These are phyloP conservation scores for Pygmarrhopalites habei DNA, from an alignment of 1,140 invertebrate species.

Conservation along the genomic window DNA sequence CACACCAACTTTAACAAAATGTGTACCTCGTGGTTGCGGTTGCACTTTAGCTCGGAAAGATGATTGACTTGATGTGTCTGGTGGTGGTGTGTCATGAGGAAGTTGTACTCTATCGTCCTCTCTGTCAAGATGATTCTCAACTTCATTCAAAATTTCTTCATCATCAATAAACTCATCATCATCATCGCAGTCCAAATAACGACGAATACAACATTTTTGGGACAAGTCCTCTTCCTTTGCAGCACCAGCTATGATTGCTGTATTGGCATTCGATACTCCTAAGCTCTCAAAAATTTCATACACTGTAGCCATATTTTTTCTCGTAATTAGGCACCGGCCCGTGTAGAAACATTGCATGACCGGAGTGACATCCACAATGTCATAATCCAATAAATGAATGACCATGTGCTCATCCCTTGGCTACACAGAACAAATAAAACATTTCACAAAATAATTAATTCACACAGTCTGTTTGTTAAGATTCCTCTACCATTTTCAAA, in stretches of 20 bases:
- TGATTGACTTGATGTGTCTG: background rate
- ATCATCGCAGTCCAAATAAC: constrained; percentile 1
- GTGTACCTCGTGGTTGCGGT: background rate
- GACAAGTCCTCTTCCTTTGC: background rate
- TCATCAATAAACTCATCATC: background rate
- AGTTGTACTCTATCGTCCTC: background rate
- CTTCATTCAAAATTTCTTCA: background rate
- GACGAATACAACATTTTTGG: background rate
- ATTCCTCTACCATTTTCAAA: no score
- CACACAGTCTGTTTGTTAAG: no score
- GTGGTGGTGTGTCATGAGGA: background rate
- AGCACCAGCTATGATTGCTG: background rate
- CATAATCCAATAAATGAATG: background rate
- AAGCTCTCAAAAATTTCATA: background rate
- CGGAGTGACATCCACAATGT: background rate
- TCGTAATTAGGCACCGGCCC: background rate
- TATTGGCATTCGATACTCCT: background rate
- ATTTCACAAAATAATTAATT: no score
- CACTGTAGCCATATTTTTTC: background rate
- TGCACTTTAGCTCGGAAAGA: background rate
- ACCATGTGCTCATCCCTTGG: background rate
- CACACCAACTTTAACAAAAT: background rate
- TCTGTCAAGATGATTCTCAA: background rate
- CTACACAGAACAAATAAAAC: no score
- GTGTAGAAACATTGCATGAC: background rate